Evolutionary conservation across 2,113 vertebrate species (phyloP).

Genomic region (Dissostichus mawsoni): DNA sequence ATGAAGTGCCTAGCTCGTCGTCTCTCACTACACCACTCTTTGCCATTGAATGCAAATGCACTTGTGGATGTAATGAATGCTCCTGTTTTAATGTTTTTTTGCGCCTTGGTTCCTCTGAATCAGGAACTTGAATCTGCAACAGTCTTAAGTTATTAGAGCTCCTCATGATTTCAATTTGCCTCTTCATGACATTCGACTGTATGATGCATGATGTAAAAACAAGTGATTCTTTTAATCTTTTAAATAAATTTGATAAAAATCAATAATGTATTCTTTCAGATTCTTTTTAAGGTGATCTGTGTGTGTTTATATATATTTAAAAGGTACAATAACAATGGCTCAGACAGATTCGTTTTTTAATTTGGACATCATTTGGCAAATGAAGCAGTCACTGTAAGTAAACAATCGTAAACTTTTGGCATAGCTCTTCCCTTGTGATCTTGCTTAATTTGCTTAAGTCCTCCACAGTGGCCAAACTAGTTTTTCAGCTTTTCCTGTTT

Average conservation of each 20-base stretch:
- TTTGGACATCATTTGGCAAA: no score
- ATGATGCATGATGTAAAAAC: conserved; percentile 68
- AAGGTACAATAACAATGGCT: neutral
- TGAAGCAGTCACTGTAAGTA: neutral
- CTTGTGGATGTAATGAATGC: conserved; percentile 66
- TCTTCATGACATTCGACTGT: conserved; percentile 76
- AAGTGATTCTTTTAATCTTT: conserved; percentile 84
- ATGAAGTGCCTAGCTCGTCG: conserved; percentile 80
- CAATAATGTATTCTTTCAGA: neutral
- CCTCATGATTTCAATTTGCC: conserved; percentile 65
- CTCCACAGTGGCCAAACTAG: neutral
- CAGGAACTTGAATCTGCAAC: conserved; percentile 76
- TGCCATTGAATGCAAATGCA: conserved; percentile 68
- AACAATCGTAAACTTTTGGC: neutral
- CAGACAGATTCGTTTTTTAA: no score
- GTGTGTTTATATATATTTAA: neutral
- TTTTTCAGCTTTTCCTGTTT: neutral
- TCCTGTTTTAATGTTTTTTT: conserved; percentile 59
- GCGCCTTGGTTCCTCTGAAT: conserved; percentile 61
- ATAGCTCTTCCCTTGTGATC: neutral
- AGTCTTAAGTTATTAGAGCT: conserved; percentile 85
- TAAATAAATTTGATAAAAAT: conserved; percentile 82
- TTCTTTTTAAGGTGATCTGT: neutral
- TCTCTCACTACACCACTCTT: conserved; percentile 62
- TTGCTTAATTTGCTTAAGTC: neutral